A percentile compares a stretch with the other conserved stretches of the same genome.
phyloP scores from a whole-genome alignment of 1,140 invertebrate genomes.

The Ceratitis capitata region DNA sequence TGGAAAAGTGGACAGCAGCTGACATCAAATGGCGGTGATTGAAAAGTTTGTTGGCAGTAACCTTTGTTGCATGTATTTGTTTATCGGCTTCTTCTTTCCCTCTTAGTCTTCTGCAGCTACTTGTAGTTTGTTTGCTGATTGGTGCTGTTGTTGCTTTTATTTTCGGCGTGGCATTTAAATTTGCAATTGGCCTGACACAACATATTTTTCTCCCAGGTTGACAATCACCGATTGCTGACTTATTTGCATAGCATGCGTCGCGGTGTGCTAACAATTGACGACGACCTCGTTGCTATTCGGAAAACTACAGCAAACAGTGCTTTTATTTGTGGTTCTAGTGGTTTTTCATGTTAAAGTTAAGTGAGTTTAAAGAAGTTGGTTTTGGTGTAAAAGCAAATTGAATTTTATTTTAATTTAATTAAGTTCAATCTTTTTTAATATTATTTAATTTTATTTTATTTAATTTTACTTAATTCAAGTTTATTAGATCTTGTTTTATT shows the following conservation, averaged over 20 bases:
- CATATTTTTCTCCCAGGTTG: conserved; percentile 6
- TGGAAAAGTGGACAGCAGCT: neutral
- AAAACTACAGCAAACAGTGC: neutral
- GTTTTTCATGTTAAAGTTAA: too few species aligned
- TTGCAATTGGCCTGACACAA: conserved; percentile 18
- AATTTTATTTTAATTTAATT: too few species aligned
- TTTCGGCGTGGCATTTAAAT: neutral
- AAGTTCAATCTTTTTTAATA: too few species aligned
- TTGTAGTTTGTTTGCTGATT: neutral
- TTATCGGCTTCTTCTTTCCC: too few species aligned
- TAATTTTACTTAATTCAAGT: too few species aligned
- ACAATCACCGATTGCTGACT: conserved; percentile 1
- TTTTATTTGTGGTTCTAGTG: neutral
- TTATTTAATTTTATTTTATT: too few species aligned
- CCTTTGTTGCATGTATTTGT: conserved; percentile 10
- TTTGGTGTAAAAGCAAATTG: too few species aligned
- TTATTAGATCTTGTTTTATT: too few species aligned
- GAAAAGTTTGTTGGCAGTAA: neutral
- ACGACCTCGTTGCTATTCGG: neutral
- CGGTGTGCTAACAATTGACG: conserved; percentile 1
- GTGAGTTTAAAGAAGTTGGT: too few species aligned
- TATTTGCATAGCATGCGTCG: conserved; percentile 23
- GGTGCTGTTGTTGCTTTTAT: neutral
- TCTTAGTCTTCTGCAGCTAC: neutral
- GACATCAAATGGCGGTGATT: neutral